Evolutionary conservation across 30 jellyfish, hydroid and myxozoan species (phyloP), one percentile per base, ranked within the genome.

Genomic region (Aurelia aurita): DNA sequence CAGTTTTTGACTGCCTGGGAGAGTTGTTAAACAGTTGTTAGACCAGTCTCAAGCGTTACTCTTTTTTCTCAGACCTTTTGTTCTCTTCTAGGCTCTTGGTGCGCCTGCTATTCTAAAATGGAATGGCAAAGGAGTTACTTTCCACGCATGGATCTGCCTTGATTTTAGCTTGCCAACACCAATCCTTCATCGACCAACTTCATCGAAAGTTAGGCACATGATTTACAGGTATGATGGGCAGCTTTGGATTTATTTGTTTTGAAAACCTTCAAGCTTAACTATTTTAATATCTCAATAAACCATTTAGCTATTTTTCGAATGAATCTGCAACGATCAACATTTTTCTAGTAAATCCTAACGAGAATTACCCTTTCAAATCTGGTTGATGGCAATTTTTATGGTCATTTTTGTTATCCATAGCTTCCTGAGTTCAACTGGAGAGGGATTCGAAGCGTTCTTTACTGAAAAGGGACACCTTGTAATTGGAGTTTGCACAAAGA

Each of bases 401-500:
- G 67, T 45, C n/a, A 3, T 70, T 8, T 0, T 66, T 77, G 44
- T 32, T 51, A 14, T 28, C 69, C 35, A 9, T 54, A 92, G 98
- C 54, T 92, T 92, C 67, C 79, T 86, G 72, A 92, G 82, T 61
- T 74, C 97, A 22, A 72, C 87, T 80, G 98, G 98, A 18, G 98
- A 87, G 82, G 98, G 98, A 2, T 92, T 92, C 58, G 98, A 92
- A 68, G 95, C 98, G 10, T 92, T 92, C 55, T 92, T 92, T 45
- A 92, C 98, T 3, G 90, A 80, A 20, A 86, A 82, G 49, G 98
- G 98, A 18, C 81, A 58, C 47, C 87, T 92, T 5, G 95, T 92
- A 20, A 58, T 92, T 26, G 96, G 86, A 22, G 97, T 87, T 18
- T 71, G 90, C 35, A 92, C 95, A 21, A 92, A 74, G 72, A 92